Evolutionary conservation across 1,140 invertebrate genomes (phyloP), one percentile per base, ranked within the genome.

Genomic region (Drosophila nikananu): DNA sequence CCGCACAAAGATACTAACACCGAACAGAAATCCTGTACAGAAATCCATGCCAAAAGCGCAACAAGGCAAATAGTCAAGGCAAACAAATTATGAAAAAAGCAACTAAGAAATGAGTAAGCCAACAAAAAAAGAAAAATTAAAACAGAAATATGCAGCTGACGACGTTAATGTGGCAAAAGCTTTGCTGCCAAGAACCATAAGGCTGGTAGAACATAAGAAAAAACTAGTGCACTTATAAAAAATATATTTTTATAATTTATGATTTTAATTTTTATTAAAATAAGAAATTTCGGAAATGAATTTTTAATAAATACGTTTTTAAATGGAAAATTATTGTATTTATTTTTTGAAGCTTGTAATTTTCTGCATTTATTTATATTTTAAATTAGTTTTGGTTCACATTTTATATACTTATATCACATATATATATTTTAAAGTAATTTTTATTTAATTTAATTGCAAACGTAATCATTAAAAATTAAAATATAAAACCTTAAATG

Each of bases 111-210:
- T 80, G 71, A 74, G 55, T 62, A 42, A 62, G 57, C 63, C 70
- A 68, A 83, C n/a, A n/a, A 71, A 57, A 76, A 35, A 23, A 75
- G 39, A 39, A 51, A 60, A 75, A 54, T 54, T 54, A 76, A 55
- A 42, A 12, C n/a, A 42, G 41, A 54, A 46, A 67, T 60, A 71
- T 75, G 48, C 80, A 83, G 75, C 52, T 80, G 77, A 27, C 77
- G 77, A 80, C 59, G 81, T 83, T 83, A 83, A 83, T 83, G 81
- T 83, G 70, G 51, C 71, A 79, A 79, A 65, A 68, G 79, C 79
- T 67, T 77, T 66, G 59, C 66, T 62, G 62, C 39, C 54, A 77
- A 73, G 32, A 55, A 55, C 8, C 19, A n/a, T 17, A 21, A 21
- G 19, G 32, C 8, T 55, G 52, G 19, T 37, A 10, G 2, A 55